Evolutionary conservation across 2,888 invertebrate genomes (phyloP).

Genomic region (Dermolepida albohirtum): DNA sequence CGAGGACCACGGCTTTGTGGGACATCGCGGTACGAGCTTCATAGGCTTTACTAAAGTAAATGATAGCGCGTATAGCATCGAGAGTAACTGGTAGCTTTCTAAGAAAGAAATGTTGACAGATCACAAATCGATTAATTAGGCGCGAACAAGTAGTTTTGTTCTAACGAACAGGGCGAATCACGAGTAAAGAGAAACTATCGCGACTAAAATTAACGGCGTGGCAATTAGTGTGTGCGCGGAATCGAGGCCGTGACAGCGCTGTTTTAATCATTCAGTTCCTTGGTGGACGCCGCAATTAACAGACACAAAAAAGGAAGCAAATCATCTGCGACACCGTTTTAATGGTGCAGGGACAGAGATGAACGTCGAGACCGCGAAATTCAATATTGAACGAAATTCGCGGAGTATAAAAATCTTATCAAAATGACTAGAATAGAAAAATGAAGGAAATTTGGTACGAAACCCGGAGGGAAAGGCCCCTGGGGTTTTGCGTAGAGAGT

Average conservation of each 20-base stretch:
- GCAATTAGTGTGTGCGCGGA: slow-evolving; percentile 19
- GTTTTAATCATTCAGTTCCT: slow-evolving; percentile 33
- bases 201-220: slow-evolving; percentile 19
- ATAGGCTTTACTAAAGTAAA: slow-evolving; percentile 9
- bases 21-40: background rate
- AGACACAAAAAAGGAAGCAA: too few relatives aligned
- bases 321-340: too few relatives aligned
- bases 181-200: background rate
- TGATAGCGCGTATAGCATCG: background rate
- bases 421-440: slow-evolving; percentile 18
- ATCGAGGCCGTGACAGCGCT: slow-evolving; percentile 33
- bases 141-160: background rate
- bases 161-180: background rate
- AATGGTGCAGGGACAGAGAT: background rate
- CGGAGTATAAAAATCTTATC: slow-evolving; percentile 20
- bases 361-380: slow-evolving; percentile 6
- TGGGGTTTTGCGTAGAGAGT: slow-evolving; percentile 42
- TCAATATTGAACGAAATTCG: background rate
- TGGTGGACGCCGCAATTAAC: slow-evolving; percentile 39
- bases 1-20: background rate
- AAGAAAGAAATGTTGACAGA: background rate
- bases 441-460: slow-evolving; percentile 32
- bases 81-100: background rate
- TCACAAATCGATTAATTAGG: background rate
- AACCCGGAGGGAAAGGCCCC: slow-evolving; percentile 35